Evolutionary conservation across 2,113 vertebrate genomes (phyloP), one percentile per base, ranked within the genome.

Genomic region (Platanista minor): DNA sequence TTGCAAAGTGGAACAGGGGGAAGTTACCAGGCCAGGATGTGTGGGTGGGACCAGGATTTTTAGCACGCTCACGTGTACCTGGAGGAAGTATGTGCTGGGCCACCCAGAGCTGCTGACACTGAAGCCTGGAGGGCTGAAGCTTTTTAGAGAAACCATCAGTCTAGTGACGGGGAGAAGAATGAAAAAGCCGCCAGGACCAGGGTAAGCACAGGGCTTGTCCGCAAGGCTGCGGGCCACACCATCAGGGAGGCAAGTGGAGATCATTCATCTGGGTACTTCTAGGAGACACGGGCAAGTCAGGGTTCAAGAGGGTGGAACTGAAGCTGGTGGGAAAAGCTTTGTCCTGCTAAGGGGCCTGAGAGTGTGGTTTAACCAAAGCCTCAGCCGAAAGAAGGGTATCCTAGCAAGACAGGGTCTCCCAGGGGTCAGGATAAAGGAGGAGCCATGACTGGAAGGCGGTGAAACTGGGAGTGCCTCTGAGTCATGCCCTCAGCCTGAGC

Each of bases 31-130:
- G 69, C 85, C 59, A 90, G 87, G 69, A 75, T 83, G 80, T 90
- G 95, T 71, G 96, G 96, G 96, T 90, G 94, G 90, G 78, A 94
- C 74, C 83, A 67, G 90, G 96, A 36, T 84, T 93, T 97, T 89
- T 33, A 93, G 87, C 93, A 88, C 2, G 61, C 93, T 97, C 94
- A 84, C 33, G 18, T 95, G 96, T 98, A 97, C 97, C 97, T 97
- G 96, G 39, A 96, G 96, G 96, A 97, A 97, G 95, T 87, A 64
- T 87, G 95, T 59, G 49, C 94, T 21, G 52, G 97, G 97, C 96
- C 97, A 98, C 97, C 97, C 97, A 97, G 96, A 97, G 95, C 92
- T 97, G 97, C 97, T 97, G 97, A 97, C 95, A 20, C 87, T 77
- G 95, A 96, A 97, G 83, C 90, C 97, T 66, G 43, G 52, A 95